Evolutionary conservation across 2,113 vertebrate genomes (phyloP).

Genomic region (Conger conger): DNA sequence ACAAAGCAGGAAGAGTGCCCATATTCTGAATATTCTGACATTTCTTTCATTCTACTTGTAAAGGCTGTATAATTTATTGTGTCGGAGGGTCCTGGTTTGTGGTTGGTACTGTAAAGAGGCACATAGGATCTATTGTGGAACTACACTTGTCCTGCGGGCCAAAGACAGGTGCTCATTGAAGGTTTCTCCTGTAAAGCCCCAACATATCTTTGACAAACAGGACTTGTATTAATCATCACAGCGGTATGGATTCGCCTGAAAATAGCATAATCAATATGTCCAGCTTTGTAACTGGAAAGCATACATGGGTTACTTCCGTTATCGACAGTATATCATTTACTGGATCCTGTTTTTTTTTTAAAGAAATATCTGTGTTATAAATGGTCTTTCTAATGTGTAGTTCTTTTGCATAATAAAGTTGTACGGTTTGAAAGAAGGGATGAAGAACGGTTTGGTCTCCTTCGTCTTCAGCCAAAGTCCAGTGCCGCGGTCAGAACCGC

Average conservation of each 20-base stretch:
- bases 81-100: not conserved
- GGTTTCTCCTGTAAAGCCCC: not conserved
- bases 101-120: not conserved
- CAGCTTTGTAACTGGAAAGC: slow-evolving; percentile 52
- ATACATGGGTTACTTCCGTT: slow-evolving; percentile 46
- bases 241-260: slow-evolving; percentile 20
- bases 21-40: not conserved
- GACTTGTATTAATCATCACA: not conserved
- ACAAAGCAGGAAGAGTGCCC: not conserved
- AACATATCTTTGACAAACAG: not conserved
- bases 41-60: not conserved
- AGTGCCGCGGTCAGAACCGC: too few relatives aligned
- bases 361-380: slow-evolving; percentile 44
- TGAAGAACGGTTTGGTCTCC: too few relatives aligned
- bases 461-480: not conserved
- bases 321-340: slow-evolving; percentile 51
- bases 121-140: not conserved
- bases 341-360: slow-evolving; percentile 38
- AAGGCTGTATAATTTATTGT: not conserved
- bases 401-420: slow-evolving; percentile 74
- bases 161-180: not conserved
- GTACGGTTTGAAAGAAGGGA: slow-evolving; percentile 51
- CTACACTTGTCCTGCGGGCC: not conserved
- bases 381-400: slow-evolving; percentile 59
- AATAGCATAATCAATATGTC: slow-evolving; percentile 33